Base-by-base conservation (phyloP, 2,888 invertebrate genomes). In the Chloroclystis v-ata region DNA sequence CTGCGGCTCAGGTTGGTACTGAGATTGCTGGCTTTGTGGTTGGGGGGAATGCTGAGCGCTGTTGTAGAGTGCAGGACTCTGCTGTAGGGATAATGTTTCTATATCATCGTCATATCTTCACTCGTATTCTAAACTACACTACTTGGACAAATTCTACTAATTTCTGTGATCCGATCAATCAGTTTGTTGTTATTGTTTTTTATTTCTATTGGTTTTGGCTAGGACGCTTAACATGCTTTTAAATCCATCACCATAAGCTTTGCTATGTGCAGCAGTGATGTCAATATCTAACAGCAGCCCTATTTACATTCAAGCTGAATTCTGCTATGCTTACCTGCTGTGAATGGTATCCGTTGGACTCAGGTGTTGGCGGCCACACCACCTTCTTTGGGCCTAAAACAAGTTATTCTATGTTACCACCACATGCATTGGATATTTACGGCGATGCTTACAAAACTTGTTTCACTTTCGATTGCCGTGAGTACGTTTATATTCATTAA, bases 341-440 rank as follows among this genome's bases (percentile, higher is more conserved):
- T 67, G 91, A 89, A 60, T 90, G 89, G 63, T 90, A 84, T 47
- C 90, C 90, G 80, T 90, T 89, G 58, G 91, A 91, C 76, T 92
- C 90, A 59, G 91, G 92, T 74, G 92, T 91, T 60, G 95, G 95
- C 59, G 95, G 95, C 95, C 95, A 95, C 81, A 94, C 94, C 69
- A 95, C 95, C 85, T 94, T 92, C 89, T 94, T 95, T 67, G 93
- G 90, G 78, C 93, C 95, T 95, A 87, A 9, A 90, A 90, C 76
- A 76, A 81, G 60, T 57, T 47, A 56, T 16, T 16, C 10, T 12
- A 14, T 4, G 14, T 33, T 33, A 33, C n/a, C n/a, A 14, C 14
- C 16, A 33, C 16, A 13, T 14, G 16, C 4, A 14, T 33, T 33
- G 9, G 14, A 32, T 32, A 14, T 16, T 32, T 32, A 16, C n/a